Conservation (phyloP, 1,140 invertebrate species). For the silkworm (Bombyx mori) region ASM3026992v2 NC_085116.1:920501-921000, state of each 20-base stretch:
- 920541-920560: not conserved
- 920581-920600: slow-evolving; percentile 22
- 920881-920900: slow-evolving; percentile 43
- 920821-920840: slow-evolving; percentile 13
- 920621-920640: slow-evolving; percentile 33
- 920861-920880: slow-evolving; percentile 22
- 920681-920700: slow-evolving; percentile 39
- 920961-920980: slow-evolving; percentile 32
- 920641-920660: slow-evolving; percentile 48
- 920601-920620: slow-evolving; percentile 34
- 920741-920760: slow-evolving; percentile 50
- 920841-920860: slow-evolving; percentile 9
- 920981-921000: slow-evolving; percentile 15
- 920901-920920: slow-evolving; percentile 50
- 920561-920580: slow-evolving; percentile 35
- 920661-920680: slow-evolving; percentile 50
- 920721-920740: slow-evolving; percentile 44
- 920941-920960: slow-evolving; percentile 16
- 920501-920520: not conserved
- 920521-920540: not conserved
- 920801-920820: slow-evolving; percentile 15
- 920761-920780: slow-evolving; percentile 42
- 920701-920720: slow-evolving; percentile 42
- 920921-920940: slow-evolving; percentile 36
- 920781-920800: slow-evolving; percentile 8